Evolutionary conservation across 1,140 invertebrate species (phyloP), one percentile per base, ranked within the genome.

Genomic region (Vanessa tameamea): DNA sequence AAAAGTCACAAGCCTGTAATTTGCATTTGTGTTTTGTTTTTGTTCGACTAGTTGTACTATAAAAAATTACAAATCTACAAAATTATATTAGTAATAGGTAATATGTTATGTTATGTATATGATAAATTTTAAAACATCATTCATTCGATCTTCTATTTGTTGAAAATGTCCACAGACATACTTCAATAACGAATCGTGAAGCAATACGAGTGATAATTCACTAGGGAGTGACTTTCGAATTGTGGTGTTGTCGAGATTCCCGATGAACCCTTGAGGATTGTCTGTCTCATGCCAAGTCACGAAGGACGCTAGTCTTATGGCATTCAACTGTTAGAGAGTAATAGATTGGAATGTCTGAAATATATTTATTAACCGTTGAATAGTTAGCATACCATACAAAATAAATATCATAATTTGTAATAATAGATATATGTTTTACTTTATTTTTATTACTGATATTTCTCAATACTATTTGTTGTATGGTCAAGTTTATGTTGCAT

Each of bases 141-240:
- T 53, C 51, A 0, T 16, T 16, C 15, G 16, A 53, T 53, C 16
- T 53, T 16, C n/a, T 53, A 53, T 53, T 53, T 16, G 8, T n/a
- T 53, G 8, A 7, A 16, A 53, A 53, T 3, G n/a, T 53, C n/a
- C n/a, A 53, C 51, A 9, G 51, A 20, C 9, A 65, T 47, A 23
- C n/a, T 23, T 48, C 31, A 59, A 48, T 57, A 65, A 50, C 13
- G 20, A 48, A 73, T 47, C 64, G 43, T 50, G 37, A 68, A 73
- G 72, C 61, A 57, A 43, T 47, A 47, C 55, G 66, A 72, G 59
- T 47, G 57, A 66, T 74, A 67, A 73, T 20, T 31, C 64, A 71
- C 66, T 70, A 64, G 69, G 51, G 75, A 74, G 47, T 78, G 23
- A 73, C 37, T 83, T 84, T 79, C 70, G 53, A 73, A 73, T 73